These are phyloP conservation scores for Pasiphila rectangulata DNA, from an alignment of 2,888 invertebrate genomes.

Conservation along the genomic window DNA sequence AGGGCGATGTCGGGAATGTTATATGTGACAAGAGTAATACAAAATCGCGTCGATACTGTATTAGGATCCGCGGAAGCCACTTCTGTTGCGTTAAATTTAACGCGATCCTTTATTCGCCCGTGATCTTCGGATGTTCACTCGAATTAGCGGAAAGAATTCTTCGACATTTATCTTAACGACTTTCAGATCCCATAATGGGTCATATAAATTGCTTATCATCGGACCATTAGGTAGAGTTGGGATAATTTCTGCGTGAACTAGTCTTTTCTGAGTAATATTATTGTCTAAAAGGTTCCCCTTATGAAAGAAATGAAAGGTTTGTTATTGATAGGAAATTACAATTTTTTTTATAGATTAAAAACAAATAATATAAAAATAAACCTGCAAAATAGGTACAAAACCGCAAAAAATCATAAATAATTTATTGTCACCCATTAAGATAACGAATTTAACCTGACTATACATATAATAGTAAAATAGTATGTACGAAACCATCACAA, in stretches of 20 bases:
- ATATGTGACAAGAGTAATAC: slow-evolving; percentile 59
- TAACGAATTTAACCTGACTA: no score
- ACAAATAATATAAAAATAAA: no score
- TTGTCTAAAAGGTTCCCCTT: slow-evolving; percentile 15
- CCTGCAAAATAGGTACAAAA: no score
- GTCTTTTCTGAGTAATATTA: slow-evolving; percentile 10
- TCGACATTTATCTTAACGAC: slow-evolving; percentile 62
- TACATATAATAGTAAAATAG: no score
- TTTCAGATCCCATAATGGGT: slow-evolving; percentile 62
- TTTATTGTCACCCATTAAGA: no score
- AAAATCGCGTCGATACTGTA: slow-evolving; percentile 47
- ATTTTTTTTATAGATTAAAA: no score
- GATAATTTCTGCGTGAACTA: slow-evolving; percentile 34
- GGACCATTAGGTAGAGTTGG: slow-evolving; percentile 49
- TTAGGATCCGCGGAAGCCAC: slow-evolving; percentile 15
- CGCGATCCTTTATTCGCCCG: slow-evolving; percentile 22
- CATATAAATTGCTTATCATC: slow-evolving; percentile 70
- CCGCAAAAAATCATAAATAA: no score
- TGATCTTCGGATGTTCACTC: slow-evolving; percentile 36
- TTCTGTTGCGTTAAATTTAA: slow-evolving; percentile 32
- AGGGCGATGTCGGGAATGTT: slow-evolving; percentile 52
- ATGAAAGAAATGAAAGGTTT: neutral
- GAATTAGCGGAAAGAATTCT: slow-evolving; percentile 47
- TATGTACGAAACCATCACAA: no score
- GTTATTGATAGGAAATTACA: no score